These are phyloP conservation scores for Alligator sinensis DNA, from an alignment of 2,113 vertebrate species.

Conservation along the genomic window DNA sequence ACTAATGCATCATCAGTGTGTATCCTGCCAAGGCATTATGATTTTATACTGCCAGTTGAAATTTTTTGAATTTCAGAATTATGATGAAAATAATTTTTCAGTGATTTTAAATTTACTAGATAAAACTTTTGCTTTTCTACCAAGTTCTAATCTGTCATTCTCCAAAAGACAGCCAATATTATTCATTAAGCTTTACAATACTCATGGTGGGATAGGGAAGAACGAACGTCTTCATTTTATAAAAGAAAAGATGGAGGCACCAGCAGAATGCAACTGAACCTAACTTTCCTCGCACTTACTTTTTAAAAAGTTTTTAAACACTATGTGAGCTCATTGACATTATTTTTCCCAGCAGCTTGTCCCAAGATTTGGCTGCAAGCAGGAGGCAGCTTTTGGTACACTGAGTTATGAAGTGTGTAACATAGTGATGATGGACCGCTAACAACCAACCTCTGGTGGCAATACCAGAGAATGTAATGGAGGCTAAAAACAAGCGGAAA, in stretches of 20 bases:
- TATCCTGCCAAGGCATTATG: no score
- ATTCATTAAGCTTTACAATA: background rate
- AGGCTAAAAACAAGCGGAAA: background rate
- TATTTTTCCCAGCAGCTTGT: constrained; percentile 30
- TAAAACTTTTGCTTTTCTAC: background rate
- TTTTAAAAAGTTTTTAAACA: background rate
- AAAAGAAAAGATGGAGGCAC: background rate
- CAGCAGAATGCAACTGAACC: background rate
- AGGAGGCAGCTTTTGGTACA: background rate
- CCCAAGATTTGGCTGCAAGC: constrained; percentile 18
- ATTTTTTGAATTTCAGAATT: background rate
- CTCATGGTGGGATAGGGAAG: background rate
- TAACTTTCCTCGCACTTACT: background rate
- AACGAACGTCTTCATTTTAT: background rate
- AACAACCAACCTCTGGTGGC: constrained; percentile 48
- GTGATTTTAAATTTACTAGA: no score
- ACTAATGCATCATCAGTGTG: background rate
- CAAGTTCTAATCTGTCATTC: background rate
- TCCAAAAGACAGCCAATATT: background rate
- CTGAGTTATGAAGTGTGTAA: constrained; percentile 36
- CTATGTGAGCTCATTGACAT: constrained; percentile 29
- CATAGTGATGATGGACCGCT: constrained; percentile 53
- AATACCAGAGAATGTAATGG: background rate
- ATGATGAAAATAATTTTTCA: background rate
- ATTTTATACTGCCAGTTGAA: no score